Percentiles rank a stretch among this genome's conserved stretches.
phyloP scores from a whole-genome alignment of 2,888 invertebrate genomes.

The Amblyjoppa fuscipennis region DNA sequence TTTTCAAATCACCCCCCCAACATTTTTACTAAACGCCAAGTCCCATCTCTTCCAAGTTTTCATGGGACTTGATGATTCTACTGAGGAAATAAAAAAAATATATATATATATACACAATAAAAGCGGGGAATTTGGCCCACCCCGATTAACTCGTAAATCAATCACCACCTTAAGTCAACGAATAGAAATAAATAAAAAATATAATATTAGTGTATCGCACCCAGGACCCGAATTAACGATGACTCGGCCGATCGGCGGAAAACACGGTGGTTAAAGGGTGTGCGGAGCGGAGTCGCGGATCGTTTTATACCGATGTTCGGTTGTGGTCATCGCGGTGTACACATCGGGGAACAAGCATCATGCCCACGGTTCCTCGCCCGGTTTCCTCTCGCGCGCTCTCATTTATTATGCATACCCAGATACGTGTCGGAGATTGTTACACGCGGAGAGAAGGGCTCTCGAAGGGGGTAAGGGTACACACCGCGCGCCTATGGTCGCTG shows the following conservation, averaged over 20 bases:
- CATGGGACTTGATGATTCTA: not conserved
- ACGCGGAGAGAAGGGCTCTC: conserved; percentile 69
- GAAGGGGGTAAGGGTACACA: conserved; percentile 24
- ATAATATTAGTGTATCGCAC: conserved; percentile 33
- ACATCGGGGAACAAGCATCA: conserved; percentile 40
- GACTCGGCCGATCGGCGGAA: conserved; percentile 76
- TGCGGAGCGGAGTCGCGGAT: conserved; percentile 57
- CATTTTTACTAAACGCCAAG: conserved; percentile 1
- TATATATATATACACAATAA: too few species aligned
- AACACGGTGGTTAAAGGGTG: conserved; percentile 76
- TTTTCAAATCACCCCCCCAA: conserved; percentile 76
- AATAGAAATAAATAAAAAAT: not conserved
- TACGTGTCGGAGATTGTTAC: conserved; percentile 81
- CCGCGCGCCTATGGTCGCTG: conserved; percentile 22
- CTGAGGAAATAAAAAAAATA: too few species aligned
- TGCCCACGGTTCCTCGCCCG: conserved; percentile 12
- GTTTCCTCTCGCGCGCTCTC: conserved; percentile 70
- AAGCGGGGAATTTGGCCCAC: too few species aligned
- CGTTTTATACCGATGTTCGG: conserved; percentile 45
- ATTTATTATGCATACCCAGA: conserved; percentile 81
- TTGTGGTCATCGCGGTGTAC: conserved; percentile 59
- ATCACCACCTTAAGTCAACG: not conserved
- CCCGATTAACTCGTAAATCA: too few species aligned
- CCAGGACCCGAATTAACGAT: conserved; percentile 76
- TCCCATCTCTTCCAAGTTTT: not conserved